Conservation (phyloP, 2,113 vertebrate genomes). For the Cyphomyrus plagiostoma region DNA sequence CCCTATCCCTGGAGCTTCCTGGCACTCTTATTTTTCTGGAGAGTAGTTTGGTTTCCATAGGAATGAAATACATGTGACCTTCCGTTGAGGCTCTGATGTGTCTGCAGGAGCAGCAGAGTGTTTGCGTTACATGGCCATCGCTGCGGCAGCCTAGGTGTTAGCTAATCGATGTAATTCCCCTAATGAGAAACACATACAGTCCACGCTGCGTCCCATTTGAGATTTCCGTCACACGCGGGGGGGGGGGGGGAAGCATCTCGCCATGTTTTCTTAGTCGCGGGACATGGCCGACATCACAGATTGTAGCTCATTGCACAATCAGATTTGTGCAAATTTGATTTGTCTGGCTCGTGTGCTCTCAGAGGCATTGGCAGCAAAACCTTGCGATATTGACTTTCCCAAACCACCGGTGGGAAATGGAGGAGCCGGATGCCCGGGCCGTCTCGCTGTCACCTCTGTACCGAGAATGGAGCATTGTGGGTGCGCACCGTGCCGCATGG, state of each 20-base stretch:
- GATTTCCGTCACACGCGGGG: background rate
- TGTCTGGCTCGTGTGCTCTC: constrained; percentile 30
- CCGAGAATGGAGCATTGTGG: background rate
- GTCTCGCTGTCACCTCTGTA: background rate
- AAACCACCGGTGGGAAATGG: background rate
- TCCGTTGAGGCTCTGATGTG: constrained; percentile 42
- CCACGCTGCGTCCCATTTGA: background rate
- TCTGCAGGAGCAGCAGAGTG: constrained; percentile 24
- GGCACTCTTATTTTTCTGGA: constrained; percentile 3
- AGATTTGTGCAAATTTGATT: constrained; percentile 30
- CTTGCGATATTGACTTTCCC: constrained; percentile 15
- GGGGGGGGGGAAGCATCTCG: background rate
- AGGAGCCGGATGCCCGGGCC: background rate
- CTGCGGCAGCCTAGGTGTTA: constrained; percentile 36
- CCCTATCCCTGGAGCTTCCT: constrained; percentile 11
- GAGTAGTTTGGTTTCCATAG: constrained; percentile 21
- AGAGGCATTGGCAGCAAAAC: constrained; percentile 7
- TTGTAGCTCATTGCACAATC: constrained; percentile 3
- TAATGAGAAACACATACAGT: background rate
- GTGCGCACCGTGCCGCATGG: constrained; percentile 32
- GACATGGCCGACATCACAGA: background rate
- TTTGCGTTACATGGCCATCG: constrained; percentile 34
- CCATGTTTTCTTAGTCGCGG: background rate
- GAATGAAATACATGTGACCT: constrained; percentile 47
- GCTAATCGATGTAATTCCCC: constrained; percentile 55